Evolutionary conservation across 2,888 invertebrate genomes (phyloP), one percentile per base, ranked within the genome.

Genomic region (Tenthredo livida): DNA sequence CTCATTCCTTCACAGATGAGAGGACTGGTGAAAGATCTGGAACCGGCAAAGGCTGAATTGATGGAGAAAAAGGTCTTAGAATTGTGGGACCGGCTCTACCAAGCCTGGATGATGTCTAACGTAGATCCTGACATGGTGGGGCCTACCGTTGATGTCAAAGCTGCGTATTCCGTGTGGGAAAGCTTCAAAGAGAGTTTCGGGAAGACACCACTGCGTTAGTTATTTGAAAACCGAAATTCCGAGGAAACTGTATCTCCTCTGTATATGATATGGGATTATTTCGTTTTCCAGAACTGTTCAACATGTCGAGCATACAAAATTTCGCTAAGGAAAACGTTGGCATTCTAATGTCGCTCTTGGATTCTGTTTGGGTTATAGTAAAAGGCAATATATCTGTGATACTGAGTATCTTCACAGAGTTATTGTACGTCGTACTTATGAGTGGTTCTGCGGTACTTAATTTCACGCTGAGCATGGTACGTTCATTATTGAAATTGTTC

Each of bases 81-180:
- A 93, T 94, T 99, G 25, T 99, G 98, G 98, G 99, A 99, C 93
- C 95, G 98, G 86, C 95, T 98, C 72, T 99, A 99, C 93, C 97
- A 98, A 93, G 97, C 97, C 86, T 98, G 98, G 98, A 97, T 98
- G 93, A 96, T 97, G 90, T 96, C 96, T 0, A 95, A 95, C 88
- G 93, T 94, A 84, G 92, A 93, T 15, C 93, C 95, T 88, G 94
- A 94, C 86, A 89, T 93, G 9, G 91, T 93, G 75, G 97, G 97
- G 0, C 97, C 97, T 0, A 95, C 96, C 85, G 97, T 97, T 0
- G 96, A 97, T 85, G 94, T 95, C 15, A 94, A 95, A 73, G 97
- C 97, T 0, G 95, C 97, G 3, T 95, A 96, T 88, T 95, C 95
- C 89, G 96, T 96, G 0, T 97, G 96, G 96, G 96, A 96, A 87